These are phyloP conservation scores for Pteronotus mesoamericanus DNA, from an alignment of 2,797 vertebrate species.

Conservation along the genomic window DNA sequence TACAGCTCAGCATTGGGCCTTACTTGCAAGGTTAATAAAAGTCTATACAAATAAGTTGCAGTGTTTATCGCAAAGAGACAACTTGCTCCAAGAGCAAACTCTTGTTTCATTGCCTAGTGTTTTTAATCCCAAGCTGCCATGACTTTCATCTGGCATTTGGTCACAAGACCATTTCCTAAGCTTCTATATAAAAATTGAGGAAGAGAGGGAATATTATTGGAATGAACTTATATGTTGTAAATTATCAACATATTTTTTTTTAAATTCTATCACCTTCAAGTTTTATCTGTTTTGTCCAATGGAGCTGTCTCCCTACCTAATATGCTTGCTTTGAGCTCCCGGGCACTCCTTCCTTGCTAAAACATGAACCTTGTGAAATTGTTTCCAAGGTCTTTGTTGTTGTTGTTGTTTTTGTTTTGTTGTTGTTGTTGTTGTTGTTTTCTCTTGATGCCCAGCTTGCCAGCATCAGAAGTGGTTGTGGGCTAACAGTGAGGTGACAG, in stretches of 20 bases:
- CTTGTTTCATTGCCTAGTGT: conserved; percentile 16
- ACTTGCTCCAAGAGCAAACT: neutral
- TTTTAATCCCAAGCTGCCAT: neutral
- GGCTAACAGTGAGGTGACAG: neutral
- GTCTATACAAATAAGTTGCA: neutral
- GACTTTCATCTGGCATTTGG: conserved; percentile 14
- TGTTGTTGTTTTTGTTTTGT: neutral
- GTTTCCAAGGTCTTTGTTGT: neutral
- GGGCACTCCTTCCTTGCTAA: neutral
- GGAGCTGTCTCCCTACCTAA: neutral
- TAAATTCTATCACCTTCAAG: neutral
- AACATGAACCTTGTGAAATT: conserved; percentile 9
- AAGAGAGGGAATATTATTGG: neutral
- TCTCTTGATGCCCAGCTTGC: neutral
- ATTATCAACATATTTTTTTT: neutral
- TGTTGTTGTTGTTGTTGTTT: conserved; percentile 5
- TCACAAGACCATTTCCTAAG: neutral
- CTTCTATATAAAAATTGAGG: neutral
- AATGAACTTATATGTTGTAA: conserved; percentile 37
- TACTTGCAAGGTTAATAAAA: conserved; percentile 20
- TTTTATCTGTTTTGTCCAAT: neutral
- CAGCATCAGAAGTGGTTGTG: neutral
- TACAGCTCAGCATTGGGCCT: neutral
- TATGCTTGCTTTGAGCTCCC: neutral
- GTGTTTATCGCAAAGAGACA: conserved; percentile 19